Conservation (phyloP, 2,888 invertebrate species). For the Oxyteleia sp. region DNA sequence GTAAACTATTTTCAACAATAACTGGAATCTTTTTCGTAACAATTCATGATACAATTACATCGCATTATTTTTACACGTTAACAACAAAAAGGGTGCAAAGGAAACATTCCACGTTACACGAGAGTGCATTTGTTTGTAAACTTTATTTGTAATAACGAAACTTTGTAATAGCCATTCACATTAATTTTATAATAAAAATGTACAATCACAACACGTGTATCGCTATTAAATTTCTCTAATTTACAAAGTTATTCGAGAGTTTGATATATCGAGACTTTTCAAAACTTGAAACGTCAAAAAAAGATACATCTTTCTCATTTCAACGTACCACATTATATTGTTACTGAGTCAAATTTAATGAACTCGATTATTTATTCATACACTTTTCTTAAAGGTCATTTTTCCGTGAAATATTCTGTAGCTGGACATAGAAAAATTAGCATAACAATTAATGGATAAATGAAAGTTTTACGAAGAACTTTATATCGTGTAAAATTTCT, state of each 20-base stretch:
- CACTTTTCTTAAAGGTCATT: not conserved
- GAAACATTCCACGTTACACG: no score
- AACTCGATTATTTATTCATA: not conserved
- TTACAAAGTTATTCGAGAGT: not conserved
- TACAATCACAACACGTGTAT: not conserved
- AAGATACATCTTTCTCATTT: not conserved
- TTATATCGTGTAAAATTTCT: no score
- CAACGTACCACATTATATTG: not conserved
- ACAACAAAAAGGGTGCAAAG: no score
- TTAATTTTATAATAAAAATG: not conserved
- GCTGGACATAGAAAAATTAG: no score
- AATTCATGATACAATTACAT: no score
- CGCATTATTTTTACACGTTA: no score
- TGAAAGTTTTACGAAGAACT: no score
- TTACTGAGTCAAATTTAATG: not conserved
- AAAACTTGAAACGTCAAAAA: not conserved
- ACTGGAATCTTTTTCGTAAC: no score
- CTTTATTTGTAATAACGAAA: not conserved
- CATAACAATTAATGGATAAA: no score
- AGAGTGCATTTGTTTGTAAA: not conserved
- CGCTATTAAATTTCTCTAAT: not conserved
- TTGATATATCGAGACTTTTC: not conserved
- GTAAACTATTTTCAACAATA: no score
- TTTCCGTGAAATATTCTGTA: no score
- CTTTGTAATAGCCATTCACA: not conserved